These are phyloP conservation scores for Diuraphis noxia DNA, from an alignment of 1,140 invertebrate genomes.

Conservation along the genomic window DNA sequence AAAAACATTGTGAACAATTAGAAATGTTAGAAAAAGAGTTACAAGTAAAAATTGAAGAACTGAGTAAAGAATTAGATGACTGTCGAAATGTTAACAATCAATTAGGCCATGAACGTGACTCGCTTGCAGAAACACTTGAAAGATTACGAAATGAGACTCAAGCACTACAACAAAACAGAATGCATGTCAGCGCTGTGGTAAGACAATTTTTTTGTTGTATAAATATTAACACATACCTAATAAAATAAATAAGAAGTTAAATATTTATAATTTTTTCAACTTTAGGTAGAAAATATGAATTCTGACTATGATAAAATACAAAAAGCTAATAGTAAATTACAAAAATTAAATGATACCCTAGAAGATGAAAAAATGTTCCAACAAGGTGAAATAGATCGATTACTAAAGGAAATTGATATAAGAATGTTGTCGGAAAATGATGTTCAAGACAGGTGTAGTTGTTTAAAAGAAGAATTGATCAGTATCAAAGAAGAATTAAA, in stretches of 20 bases:
- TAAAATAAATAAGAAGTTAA: not conserved
- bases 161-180: constrained; percentile 43
- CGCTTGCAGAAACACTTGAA: constrained; percentile 42
- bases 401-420: constrained; percentile 71
- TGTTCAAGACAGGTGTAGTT: constrained; percentile 76
- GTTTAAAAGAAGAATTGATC: constrained; percentile 74
- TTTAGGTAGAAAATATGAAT: constrained; percentile 72
- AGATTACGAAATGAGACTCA: constrained; percentile 44
- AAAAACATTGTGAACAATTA: constrained; percentile 49
- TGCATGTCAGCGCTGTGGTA: constrained; percentile 51
- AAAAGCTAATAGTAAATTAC: constrained; percentile 70
- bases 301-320: constrained; percentile 77
- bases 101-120: constrained; percentile 45
- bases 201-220: not conserved
- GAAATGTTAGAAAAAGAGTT: constrained; percentile 50
- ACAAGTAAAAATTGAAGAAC: constrained; percentile 48
- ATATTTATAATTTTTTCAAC: constrained; percentile 50
- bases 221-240: not conserved
- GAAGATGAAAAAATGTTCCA: constrained; percentile 76
- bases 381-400: constrained; percentile 71
- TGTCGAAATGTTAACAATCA: constrained; percentile 34
- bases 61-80: constrained; percentile 42
- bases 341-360: constrained; percentile 72
- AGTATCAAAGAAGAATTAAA: constrained; percentile 75
- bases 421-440: constrained; percentile 63